These are phyloP conservation scores for Synergus itoensis DNA, from an alignment of 2,888 invertebrate species.

Conservation along the genomic window DNA sequence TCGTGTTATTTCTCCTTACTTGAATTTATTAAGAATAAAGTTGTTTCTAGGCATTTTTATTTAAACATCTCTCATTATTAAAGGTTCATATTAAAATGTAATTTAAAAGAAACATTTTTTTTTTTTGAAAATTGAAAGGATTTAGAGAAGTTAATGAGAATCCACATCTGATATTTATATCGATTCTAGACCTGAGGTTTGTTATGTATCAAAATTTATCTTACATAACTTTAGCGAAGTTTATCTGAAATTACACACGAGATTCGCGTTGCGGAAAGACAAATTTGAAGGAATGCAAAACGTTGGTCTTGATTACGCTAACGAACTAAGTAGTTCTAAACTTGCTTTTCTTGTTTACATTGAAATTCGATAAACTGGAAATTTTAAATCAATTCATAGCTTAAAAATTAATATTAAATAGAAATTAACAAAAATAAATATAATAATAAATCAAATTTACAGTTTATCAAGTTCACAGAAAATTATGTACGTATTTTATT, in stretches of 20 bases:
- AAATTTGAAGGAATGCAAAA: slow-evolving; percentile 32
- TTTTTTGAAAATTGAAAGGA: background rate
- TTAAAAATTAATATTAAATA: background rate
- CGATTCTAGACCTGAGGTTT: background rate
- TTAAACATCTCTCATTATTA: too few species aligned
- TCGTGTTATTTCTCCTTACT: background rate
- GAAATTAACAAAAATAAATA: too few species aligned
- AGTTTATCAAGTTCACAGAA: background rate
- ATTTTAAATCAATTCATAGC: background rate
- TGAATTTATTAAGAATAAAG: background rate
- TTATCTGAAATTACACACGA: background rate
- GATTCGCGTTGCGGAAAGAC: background rate
- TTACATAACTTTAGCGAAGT: slow-evolving; percentile 8
- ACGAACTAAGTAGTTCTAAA: background rate
- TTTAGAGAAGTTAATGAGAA: background rate
- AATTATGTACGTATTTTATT: background rate
- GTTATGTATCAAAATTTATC: slow-evolving; percentile 1
- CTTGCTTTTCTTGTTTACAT: slow-evolving; percentile 6
- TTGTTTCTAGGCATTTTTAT: too few species aligned
- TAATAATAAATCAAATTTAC: too few species aligned
- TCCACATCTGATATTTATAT: background rate
- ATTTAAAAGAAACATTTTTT: too few species aligned
- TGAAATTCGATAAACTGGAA: background rate
- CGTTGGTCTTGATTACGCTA: slow-evolving; percentile 15
- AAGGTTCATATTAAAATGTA: too few species aligned